Percentiles rank a stretch among this genome's conserved stretches.
These are phyloP conservation scores for human DNA, from an alignment of 2,113 vertebrate genomes.

Conservation along the genomic window DNA sequence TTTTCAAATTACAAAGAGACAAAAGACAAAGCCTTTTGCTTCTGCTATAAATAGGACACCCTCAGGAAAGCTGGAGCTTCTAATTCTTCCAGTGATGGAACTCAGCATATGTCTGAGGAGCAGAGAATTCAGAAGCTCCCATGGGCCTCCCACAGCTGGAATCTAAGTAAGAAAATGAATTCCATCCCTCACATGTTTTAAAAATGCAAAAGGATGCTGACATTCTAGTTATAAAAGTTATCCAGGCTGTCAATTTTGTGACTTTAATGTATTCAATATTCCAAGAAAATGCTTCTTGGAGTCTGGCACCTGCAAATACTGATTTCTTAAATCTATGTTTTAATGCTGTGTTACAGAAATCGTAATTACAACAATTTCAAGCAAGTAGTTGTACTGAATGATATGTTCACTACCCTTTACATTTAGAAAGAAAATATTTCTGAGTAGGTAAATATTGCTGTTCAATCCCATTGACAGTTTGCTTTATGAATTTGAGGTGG, in stretches of 20 bases:
- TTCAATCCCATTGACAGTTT: not conserved
- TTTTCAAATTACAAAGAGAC: not conserved
- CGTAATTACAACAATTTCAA: constrained; percentile 38
- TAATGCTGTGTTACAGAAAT: not conserved
- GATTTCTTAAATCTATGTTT: constrained; percentile 32
- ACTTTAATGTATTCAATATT: constrained; percentile 44
- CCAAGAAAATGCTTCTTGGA: not conserved
- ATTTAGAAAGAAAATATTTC: constrained; percentile 11
- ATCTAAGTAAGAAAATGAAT: constrained; percentile 19
- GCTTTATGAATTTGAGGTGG: not conserved
- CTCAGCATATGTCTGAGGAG: not conserved
- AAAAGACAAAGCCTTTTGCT: not conserved
- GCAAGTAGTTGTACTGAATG: not conserved
- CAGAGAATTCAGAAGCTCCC: not conserved
- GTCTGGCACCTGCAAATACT: constrained; percentile 34
- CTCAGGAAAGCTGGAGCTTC: not conserved
- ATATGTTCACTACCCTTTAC: not conserved
- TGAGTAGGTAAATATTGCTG: not conserved
- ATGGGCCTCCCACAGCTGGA: not conserved
- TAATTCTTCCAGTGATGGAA: not conserved
- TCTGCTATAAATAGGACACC: not conserved
- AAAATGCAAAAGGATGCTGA: constrained; percentile 35
- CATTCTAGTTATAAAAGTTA: constrained; percentile 39
- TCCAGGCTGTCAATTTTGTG: constrained; percentile 7
- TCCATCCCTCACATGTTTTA: constrained; percentile 5